phyloP scores from a whole-genome alignment of 2,888 invertebrate genomes.

The Apoda limacodes region DNA sequence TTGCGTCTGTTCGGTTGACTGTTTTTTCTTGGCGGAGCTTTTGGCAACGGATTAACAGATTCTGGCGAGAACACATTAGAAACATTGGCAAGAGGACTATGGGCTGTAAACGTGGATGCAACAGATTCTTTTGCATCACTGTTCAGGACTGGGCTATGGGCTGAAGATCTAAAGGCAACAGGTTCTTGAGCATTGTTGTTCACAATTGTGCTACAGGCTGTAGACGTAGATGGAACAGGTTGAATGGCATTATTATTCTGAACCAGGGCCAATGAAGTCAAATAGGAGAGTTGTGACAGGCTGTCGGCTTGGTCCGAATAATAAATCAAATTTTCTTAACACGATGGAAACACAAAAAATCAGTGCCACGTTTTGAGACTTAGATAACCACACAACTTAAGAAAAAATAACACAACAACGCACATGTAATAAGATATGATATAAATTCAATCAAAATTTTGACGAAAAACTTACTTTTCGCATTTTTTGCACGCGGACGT shows the following conservation, averaged over 20 bases:
- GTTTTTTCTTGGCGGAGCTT: conserved; percentile 23
- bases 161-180: too few species aligned
- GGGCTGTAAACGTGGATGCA: conserved; percentile 17
- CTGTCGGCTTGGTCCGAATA: conserved; percentile 7
- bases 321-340: conserved; percentile 7
- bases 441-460: conserved; percentile 8
- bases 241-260: too few species aligned
- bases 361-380: conserved; percentile 5
- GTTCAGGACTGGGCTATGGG: too few species aligned
- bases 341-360: conserved; percentile 3
- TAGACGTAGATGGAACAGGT: too few species aligned
- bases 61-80: too few species aligned
- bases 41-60: too few species aligned
- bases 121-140: conserved; percentile 15
- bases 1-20: conserved; percentile 23
- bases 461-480: conserved; percentile 6
- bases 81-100: too few species aligned
- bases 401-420: conserved; percentile 5
- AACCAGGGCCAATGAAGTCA: too few species aligned
- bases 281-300: conserved; percentile 3
- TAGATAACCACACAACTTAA: conserved; percentile 6
- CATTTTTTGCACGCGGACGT: conserved; percentile 7
- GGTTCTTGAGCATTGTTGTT: too few species aligned
- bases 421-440: conserved; percentile 7
- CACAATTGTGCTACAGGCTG: too few species aligned